Evolutionary conservation across 2,113 vertebrate genomes (phyloP).

Genomic region (Hypocryptadius cinnamomeus): DNA sequence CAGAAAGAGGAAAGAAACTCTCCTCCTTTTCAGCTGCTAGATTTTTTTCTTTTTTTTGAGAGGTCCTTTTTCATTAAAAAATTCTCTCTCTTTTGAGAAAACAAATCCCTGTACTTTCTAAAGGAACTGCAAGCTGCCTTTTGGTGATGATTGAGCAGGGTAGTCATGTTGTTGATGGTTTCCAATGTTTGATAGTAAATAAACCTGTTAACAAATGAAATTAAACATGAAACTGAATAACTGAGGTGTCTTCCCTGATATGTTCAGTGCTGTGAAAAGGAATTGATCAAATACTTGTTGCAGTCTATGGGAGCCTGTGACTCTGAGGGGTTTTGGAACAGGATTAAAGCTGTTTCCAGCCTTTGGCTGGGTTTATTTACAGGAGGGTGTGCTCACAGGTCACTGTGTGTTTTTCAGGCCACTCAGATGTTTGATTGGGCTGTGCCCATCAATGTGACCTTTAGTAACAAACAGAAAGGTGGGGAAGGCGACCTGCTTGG

Average conservation of each 20-base stretch:
- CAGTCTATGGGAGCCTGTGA: not conserved
- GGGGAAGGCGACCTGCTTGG: not conserved
- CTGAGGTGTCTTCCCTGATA: not conserved
- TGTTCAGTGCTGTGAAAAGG: not conserved
- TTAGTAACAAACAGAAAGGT: not conserved
- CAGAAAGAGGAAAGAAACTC: not conserved
- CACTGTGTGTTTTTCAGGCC: not conserved
- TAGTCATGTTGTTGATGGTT: not conserved
- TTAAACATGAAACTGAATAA: not conserved
- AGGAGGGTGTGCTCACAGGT: not conserved
- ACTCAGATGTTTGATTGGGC: not conserved
- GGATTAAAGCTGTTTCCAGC: not conserved
- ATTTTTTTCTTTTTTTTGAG: not conserved
- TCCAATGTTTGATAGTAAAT: not conserved
- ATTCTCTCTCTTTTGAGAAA: not conserved
- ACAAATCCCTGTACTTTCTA: not conserved
- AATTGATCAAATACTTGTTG: not conserved
- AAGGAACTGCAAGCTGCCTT: not conserved
- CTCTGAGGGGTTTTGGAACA: not conserved
- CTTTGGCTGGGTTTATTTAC: not conserved
- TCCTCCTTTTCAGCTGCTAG: not conserved
- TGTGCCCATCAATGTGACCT: not conserved
- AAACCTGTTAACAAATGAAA: not conserved
- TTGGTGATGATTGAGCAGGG: not conserved
- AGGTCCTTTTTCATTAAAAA: not conserved